phyloP scores from a whole-genome alignment of 2,797 vertebrate species.

The Gobio occitaniae region DNA sequence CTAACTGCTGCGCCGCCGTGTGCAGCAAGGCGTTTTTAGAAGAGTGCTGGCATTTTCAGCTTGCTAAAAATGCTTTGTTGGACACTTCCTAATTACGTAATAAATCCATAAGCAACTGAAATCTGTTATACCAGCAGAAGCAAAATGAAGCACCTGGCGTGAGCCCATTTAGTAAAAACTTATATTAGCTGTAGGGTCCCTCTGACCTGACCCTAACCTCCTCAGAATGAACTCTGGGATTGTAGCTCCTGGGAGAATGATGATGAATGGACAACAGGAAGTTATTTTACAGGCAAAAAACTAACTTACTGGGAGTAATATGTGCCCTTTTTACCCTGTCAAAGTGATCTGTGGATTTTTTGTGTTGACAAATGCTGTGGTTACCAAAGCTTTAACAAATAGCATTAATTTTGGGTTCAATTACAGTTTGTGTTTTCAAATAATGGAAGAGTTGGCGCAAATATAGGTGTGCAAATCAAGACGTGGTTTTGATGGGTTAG shows the following conservation, averaged over 20 bases:
- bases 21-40: too few species aligned
- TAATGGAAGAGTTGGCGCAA: conserved; percentile 23
- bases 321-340: conserved; percentile 37
- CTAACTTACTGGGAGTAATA: conserved; percentile 36
- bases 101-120: not conserved
- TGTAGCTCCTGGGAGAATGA: conserved; percentile 14
- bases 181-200: conserved; percentile 37
- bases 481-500: conserved; percentile 15
- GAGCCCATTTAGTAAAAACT: not conserved
- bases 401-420: conserved; percentile 12
- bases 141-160: conserved; percentile 11
- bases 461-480: conserved; percentile 32
- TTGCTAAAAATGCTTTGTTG: too few species aligned
- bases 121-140: not conserved
- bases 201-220: conserved; percentile 49
- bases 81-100: too few species aligned
- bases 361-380: conserved; percentile 25
- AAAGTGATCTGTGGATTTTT: conserved; percentile 11
- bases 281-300: conserved; percentile 50
- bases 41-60: too few species aligned
- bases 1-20: too few species aligned
- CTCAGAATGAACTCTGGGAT: conserved; percentile 13
- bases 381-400: conserved; percentile 23
- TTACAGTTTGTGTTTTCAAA: conserved; percentile 43
- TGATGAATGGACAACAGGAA: conserved; percentile 61